phyloP scores from a whole-genome alignment of 2,113 vertebrate species.

The Colistium nudipinnis region DNA sequence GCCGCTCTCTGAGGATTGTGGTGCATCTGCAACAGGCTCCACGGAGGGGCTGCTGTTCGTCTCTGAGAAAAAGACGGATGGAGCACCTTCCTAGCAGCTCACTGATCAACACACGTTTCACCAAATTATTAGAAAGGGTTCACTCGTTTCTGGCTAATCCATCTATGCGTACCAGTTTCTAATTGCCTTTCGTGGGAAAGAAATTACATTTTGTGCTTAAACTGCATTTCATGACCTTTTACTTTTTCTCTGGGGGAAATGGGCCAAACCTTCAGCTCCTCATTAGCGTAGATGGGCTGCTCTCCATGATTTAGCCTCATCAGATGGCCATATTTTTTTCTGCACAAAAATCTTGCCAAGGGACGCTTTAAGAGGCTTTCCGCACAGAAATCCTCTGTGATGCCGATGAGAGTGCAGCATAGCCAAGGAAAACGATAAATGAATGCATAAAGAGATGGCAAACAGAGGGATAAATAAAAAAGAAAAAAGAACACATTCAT shows the following conservation, averaged over 20 bases:
- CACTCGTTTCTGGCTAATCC: neutral
- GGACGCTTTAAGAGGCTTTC: slow-evolving; percentile 66
- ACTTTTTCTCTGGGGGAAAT: slow-evolving; percentile 38
- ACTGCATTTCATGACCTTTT: neutral
- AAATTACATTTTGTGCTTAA: slow-evolving; percentile 26
- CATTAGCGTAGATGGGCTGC: slow-evolving; percentile 56
- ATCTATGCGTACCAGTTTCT: too few relatives aligned
- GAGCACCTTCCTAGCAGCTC: too few relatives aligned
- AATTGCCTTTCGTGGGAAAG: neutral
- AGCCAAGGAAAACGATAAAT: slow-evolving; percentile 26
- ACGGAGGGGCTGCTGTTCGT: slow-evolving; percentile 12
- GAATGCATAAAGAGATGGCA: slow-evolving; percentile 7
- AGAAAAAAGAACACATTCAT: slow-evolving; percentile 38
- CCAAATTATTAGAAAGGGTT: too few relatives aligned
- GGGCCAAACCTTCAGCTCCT: slow-evolving; percentile 49
- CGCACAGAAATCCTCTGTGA: slow-evolving; percentile 56
- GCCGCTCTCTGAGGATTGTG: slow-evolving; percentile 36
- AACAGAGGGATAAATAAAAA: slow-evolving; percentile 26
- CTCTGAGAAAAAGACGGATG: neutral
- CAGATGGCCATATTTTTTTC: slow-evolving; percentile 8
- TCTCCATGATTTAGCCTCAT: slow-evolving; percentile 46
- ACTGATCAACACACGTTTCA: too few relatives aligned
- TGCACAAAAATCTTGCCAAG: slow-evolving; percentile 52
- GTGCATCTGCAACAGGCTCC: slow-evolving; percentile 22
- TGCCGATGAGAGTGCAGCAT: slow-evolving; percentile 25